These are phyloP conservation scores for Erpetoichthys calabaricus DNA, from an alignment of 2,797 vertebrate genomes.

Conservation along the genomic window DNA sequence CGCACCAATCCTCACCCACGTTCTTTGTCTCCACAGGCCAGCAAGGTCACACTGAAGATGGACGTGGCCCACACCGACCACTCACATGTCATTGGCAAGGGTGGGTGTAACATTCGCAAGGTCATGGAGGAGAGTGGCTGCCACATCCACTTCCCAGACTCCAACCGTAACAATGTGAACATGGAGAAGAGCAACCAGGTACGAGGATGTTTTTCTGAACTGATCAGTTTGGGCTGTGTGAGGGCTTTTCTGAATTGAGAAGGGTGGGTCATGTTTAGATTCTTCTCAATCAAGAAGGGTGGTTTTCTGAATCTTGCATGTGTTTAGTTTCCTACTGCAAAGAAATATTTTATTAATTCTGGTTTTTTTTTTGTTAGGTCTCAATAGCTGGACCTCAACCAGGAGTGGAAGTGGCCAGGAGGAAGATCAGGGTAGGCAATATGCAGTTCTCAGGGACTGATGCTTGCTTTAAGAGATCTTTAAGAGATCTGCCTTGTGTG, in stretches of 20 bases:
- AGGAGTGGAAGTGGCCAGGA: conserved; percentile 55
- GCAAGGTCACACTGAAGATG: conserved; percentile 67
- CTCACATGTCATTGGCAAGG: conserved; percentile 65
- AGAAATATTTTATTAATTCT: no score
- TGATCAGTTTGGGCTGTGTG: no score
- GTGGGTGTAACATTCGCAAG: conserved; percentile 63
- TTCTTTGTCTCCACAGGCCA: conserved; percentile 36
- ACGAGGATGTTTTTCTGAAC: no score
- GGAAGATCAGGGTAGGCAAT: conserved; percentile 52
- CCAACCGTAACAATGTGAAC: conserved; percentile 48
- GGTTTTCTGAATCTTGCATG: no score
- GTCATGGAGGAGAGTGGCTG: conserved; percentile 66
- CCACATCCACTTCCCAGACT: conserved; percentile 66
- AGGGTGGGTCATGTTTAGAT: no score
- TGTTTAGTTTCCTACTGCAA: no score
- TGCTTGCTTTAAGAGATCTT: no score
- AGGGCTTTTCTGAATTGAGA: no score
- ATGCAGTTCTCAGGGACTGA: no score
- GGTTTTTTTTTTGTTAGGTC: conserved; percentile 40
- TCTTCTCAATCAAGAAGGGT: no score
- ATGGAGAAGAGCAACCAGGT: conserved; percentile 71
- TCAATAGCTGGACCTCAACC: conserved; percentile 58
- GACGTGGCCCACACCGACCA: conserved; percentile 63
- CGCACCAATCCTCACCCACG: no score
- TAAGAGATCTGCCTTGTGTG: no score